Conservation (phyloP, 2,113 vertebrate species). For the Cololabis saira region DNA sequence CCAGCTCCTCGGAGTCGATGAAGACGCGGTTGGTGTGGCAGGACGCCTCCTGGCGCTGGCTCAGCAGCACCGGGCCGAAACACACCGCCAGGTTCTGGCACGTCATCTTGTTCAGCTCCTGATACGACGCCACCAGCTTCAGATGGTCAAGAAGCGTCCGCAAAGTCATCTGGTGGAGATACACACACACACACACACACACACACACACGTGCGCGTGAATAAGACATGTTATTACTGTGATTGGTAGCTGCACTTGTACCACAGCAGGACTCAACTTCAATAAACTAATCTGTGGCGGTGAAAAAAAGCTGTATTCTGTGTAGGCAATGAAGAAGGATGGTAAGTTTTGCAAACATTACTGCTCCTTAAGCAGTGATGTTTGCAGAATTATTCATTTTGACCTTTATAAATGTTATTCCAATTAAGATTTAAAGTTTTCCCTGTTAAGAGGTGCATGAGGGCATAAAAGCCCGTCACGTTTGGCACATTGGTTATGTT, state of each 20-base stretch:
- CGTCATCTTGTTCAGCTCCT: slow-evolving; percentile 97
- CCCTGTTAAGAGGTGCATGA: no score
- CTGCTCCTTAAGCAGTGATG: no score
- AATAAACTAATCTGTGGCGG: neutral
- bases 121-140: slow-evolving; percentile 94
- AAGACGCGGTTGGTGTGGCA: slow-evolving; percentile 94
- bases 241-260: slow-evolving; percentile 36
- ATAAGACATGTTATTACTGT: slow-evolving; percentile 44
- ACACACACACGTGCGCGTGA: slow-evolving; percentile 23
- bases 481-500: no score
- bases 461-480: no score
- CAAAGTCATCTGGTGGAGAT: slow-evolving; percentile 85
- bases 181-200: no score
- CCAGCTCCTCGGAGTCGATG: slow-evolving; percentile 95
- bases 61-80: slow-evolving; percentile 95
- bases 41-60: slow-evolving; percentile 92
- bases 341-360: neutral
- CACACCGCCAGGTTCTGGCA: slow-evolving; percentile 99
- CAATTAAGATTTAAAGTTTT: neutral
- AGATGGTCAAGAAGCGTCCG: slow-evolving; percentile 94
- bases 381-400: no score
- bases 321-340: neutral
- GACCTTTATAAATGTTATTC: neutral
- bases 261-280: neutral
- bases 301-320: neutral